These are phyloP conservation scores for Caranx ignobilis DNA, from an alignment of 2,113 vertebrate species.

Conservation along the genomic window DNA sequence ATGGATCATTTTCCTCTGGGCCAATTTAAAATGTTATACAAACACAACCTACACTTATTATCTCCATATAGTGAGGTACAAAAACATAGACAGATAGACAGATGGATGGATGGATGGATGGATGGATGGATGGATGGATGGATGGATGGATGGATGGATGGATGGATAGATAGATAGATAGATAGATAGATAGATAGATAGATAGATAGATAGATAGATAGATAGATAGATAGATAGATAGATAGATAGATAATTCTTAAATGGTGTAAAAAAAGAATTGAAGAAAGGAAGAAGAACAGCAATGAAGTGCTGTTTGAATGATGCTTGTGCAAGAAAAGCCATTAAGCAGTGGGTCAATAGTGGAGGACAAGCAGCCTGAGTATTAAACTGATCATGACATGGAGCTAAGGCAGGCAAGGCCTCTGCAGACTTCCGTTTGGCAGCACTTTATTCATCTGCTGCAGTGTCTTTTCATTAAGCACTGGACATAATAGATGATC, in stretches of 20 bases:
- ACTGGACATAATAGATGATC: conserved; percentile 75
- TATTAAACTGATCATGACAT: conserved; percentile 77
- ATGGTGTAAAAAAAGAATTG: conserved; percentile 44
- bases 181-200: not conserved
- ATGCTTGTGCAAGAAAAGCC: conserved; percentile 63
- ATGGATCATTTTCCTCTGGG: too few species aligned
- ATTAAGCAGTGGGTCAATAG: conserved; percentile 74
- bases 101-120: not conserved
- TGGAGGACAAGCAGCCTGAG: conserved; percentile 68
- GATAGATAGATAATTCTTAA: conserved; percentile 30
- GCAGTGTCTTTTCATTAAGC: conserved; percentile 73
- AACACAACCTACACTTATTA: too few species aligned
- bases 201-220: not conserved
- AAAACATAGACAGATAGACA: too few species aligned
- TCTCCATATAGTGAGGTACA: too few species aligned
- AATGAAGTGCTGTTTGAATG: conserved; percentile 65
- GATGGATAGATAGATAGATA: not conserved
- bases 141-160: too few species aligned
- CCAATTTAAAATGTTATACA: too few species aligned
- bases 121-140: not conserved
- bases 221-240: conserved; percentile 1
- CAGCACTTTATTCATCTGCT: conserved; percentile 65
- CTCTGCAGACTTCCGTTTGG: conserved; percentile 67
- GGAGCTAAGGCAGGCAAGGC: conserved; percentile 62
- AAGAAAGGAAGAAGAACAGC: conserved; percentile 49